These are phyloP conservation scores for Arbacia lixula DNA, from an alignment of 53 echinoderm and acorn worm genomes.

Conservation along the genomic window DNA sequence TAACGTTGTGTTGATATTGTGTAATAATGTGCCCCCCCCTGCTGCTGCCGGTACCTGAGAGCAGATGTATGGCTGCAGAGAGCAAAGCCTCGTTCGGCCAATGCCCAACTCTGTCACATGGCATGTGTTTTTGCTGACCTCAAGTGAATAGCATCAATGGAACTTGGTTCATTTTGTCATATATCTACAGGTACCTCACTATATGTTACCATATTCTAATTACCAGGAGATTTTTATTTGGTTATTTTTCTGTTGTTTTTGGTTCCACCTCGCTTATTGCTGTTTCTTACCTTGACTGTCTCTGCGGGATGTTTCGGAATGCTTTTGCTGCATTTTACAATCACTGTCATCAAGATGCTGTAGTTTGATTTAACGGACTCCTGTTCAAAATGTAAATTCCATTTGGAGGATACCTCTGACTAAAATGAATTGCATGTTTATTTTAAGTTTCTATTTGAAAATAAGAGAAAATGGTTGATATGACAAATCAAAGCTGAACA, in stretches of 20 bases:
- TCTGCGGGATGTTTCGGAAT: no score
- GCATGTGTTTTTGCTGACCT: constrained; percentile 48
- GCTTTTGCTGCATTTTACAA: no score
- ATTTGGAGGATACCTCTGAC: no score
- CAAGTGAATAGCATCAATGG: constrained; percentile 25
- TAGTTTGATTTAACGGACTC: no score
- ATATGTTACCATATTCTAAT: constrained; percentile 51
- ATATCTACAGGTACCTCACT: constrained; percentile 51
- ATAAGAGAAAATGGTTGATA: no score
- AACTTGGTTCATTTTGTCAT: constrained; percentile 54
- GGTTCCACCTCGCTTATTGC: no score
- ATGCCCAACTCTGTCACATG: constrained; percentile 33
- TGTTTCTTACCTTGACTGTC: no score
- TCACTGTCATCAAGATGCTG: no score
- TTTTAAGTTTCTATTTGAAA: no score
- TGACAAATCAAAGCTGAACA: no score
- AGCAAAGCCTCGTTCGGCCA: constrained; percentile 7
- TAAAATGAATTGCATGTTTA: no score
- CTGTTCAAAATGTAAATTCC: no score
- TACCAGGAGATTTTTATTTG: not conserved
- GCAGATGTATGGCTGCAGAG: not conserved
- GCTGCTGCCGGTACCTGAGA: constrained; percentile 5
- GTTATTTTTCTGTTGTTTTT: not conserved
- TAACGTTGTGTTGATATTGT: constrained; percentile 14
- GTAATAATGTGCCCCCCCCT: not conserved